These are phyloP conservation scores for Flexamia atlantica DNA, from an alignment of 2,888 invertebrate species.

Conservation along the genomic window DNA sequence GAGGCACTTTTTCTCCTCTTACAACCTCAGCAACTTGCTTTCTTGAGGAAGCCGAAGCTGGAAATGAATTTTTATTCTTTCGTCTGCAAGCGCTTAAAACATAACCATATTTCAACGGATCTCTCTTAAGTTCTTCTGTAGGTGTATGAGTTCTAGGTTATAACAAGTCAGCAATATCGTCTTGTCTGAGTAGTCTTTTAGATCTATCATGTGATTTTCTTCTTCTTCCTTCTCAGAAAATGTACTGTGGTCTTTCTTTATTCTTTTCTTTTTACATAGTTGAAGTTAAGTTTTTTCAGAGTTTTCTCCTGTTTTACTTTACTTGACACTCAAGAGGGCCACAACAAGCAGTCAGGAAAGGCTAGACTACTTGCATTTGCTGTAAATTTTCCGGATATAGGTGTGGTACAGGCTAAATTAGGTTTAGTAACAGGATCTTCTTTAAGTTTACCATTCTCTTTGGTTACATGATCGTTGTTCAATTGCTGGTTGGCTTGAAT, in stretches of 20 bases:
- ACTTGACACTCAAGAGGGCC: conserved; percentile 14
- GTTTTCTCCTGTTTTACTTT: neutral
- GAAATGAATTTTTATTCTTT: no score
- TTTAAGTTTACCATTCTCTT: conserved; percentile 1
- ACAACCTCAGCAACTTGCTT: no score
- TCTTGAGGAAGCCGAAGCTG: no score
- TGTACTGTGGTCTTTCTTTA: neutral
- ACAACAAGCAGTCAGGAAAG: neutral
- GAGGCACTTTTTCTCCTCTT: no score
- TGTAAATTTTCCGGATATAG: neutral
- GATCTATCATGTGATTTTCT: neutral
- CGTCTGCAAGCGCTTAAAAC: no score
- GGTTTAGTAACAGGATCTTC: neutral
- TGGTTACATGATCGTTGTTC: neutral
- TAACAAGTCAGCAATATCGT: no score
- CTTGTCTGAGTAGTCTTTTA: no score
- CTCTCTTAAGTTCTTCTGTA: no score
- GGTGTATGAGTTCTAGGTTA: no score
- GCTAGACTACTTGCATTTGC: neutral
- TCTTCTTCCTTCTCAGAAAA: neutral
- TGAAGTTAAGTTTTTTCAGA: neutral
- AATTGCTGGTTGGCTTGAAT: neutral
- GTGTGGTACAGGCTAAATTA: neutral
- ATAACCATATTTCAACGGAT: neutral
- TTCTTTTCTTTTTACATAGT: neutral